phyloP scores from a whole-genome alignment of 2,113 vertebrate genomes.

The Urocolius indicus region DNA sequence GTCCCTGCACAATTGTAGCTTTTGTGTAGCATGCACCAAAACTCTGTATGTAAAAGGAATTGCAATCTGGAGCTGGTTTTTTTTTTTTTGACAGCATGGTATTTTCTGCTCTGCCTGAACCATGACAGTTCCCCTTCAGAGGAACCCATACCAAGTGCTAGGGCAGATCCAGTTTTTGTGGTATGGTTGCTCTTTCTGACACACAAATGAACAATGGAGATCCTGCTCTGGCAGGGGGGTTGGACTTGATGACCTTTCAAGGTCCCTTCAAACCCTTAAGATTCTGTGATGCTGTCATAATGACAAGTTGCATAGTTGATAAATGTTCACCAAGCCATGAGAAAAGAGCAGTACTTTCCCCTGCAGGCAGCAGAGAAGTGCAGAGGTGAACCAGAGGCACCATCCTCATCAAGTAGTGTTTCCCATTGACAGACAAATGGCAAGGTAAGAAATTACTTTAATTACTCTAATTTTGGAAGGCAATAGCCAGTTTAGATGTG shows the following conservation, averaged over 20 bases:
- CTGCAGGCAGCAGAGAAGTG: background rate
- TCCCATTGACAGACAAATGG: background rate
- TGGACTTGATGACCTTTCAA: too few relatives aligned
- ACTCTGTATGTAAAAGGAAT: background rate
- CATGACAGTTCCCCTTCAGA: background rate
- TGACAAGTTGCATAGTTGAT: background rate
- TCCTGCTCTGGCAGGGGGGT: too few relatives aligned
- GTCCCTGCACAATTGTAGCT: background rate
- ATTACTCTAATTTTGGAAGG: too few relatives aligned
- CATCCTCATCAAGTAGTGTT: rapidly evolving
- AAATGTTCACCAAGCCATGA: background rate
- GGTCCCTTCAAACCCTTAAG: too few relatives aligned
- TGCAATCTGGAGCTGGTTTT: background rate
- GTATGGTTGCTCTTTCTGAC: background rate
- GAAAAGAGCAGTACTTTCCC: background rate
- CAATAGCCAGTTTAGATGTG: background rate
- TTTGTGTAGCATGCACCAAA: rapidly evolving
- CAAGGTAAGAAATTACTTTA: background rate
- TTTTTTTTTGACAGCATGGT: background rate
- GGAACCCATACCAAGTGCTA: background rate
- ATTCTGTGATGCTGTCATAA: background rate
- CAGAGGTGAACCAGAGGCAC: background rate
- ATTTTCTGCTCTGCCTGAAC: background rate
- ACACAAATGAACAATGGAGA: background rate
- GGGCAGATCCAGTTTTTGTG: background rate